These are phyloP conservation scores for Himalopsyche tibetana DNA, from an alignment of 2,888 invertebrate genomes.

Conservation along the genomic window DNA sequence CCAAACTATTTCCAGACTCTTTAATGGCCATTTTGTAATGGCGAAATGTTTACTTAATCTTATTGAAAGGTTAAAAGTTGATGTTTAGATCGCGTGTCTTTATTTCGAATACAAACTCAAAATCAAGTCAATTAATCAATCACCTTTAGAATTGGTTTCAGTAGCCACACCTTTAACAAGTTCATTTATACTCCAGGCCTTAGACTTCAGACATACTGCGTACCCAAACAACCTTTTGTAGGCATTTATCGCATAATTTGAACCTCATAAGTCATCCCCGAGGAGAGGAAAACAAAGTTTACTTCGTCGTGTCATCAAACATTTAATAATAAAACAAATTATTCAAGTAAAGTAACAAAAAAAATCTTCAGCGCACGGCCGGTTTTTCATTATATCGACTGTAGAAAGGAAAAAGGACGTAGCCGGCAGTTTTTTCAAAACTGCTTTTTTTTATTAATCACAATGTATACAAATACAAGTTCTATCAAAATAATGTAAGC, in stretches of 20 bases:
- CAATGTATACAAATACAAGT: too few species aligned
- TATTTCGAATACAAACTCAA: slow-evolving; percentile 19
- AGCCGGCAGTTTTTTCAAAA: too few species aligned
- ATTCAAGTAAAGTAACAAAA: too few species aligned
- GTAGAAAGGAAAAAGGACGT: too few species aligned
- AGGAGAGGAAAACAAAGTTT: too few species aligned
- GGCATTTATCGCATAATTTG: neutral
- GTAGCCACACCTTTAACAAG: slow-evolving; percentile 27
- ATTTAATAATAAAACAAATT: too few species aligned
- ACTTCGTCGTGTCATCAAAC: too few species aligned
- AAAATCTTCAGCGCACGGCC: too few species aligned
- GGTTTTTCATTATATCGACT: too few species aligned
- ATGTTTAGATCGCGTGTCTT: slow-evolving; percentile 31
- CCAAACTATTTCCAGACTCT: slow-evolving; percentile 12
- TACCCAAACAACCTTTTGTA: slow-evolving; percentile 28
- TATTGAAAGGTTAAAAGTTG: slow-evolving; percentile 17
- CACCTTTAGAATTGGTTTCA: slow-evolving; percentile 33
- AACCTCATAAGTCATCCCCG: neutral
- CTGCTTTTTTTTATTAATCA: too few species aligned
- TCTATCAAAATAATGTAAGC: too few species aligned
- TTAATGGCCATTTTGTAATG: slow-evolving; percentile 3
- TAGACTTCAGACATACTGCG: neutral
- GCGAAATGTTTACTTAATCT: slow-evolving; percentile 23
- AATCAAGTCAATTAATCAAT: slow-evolving; percentile 42
- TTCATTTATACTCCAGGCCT: slow-evolving; percentile 20